Base-by-base conservation (phyloP, 1,140 invertebrate species). In the Cephus cinctus region DNA sequence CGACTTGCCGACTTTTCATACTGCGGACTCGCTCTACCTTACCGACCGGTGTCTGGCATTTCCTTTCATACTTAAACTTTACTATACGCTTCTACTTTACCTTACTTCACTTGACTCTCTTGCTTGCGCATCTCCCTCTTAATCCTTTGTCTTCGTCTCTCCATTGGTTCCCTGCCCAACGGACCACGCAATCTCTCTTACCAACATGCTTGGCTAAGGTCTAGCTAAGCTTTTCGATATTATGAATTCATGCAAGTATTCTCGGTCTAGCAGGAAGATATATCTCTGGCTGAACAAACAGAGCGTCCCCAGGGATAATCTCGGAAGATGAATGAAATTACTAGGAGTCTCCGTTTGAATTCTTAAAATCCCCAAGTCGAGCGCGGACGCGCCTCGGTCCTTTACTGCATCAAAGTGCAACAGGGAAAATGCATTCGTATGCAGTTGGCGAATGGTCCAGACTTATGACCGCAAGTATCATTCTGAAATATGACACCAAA, bases 401-500 rank as follows among this genome's bases (percentile, higher is more conserved):
- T n/a, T n/a, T n/a, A n/a, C n/a, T n/a, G n/a, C n/a, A n/a, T 5
- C 8, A 19, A 5, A 12, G 36, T 39, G 36, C 18, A 39, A 19
- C 36, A 4, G 5, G 23, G n/a, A n/a, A n/a, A n/a, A 5, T 27
- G 27, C 46, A 62, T 64, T 56, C 62, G 57, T 58, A 64, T 64
- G 59, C 62, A 51, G 36, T 12, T 19, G 34, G 35, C 51, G 51
- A 34, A 15, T 20, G 41, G 42, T 22, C 38, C 57, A 50, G 52
- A 55, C 50, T 39, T 48, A 52, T 60, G 62, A 57, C 54, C 35
- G 25, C 42, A 47, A 62, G 52, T 59, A 64, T 64, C 60, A 63
- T 65, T 59, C 57, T 65, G 63, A 65, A 63, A 65, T 63, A 63
- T 62, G 59, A 61, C 56, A 54, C 59, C 58, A 57, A 65, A 63